Base-by-base conservation (phyloP, 2,113 vertebrate species). In the Rhinopomastus cyanomelas region DNA sequence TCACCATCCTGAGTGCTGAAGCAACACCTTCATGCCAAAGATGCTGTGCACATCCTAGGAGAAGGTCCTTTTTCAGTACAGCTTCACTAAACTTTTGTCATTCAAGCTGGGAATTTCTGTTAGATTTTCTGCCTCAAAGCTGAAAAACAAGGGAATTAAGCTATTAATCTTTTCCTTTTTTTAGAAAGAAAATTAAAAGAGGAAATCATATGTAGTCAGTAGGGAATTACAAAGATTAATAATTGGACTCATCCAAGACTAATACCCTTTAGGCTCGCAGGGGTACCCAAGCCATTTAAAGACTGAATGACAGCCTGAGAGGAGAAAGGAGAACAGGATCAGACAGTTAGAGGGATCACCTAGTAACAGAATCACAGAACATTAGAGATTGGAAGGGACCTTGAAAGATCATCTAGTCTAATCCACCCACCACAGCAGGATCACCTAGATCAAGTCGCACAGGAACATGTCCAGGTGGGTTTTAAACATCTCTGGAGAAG, bases 81-180 rank as follows among this genome's bases (percentile, higher is more conserved):
- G 9, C 17, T 56, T 51, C 51, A 23, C 71, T 77, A 69, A 89
- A 77, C 12, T 52, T 76, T 8, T 26, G 62, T 76, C 59, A 76
- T 62, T 61, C 51, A 27, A 27, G 27, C 32, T 80, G 74, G 79
- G 87, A 87, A 48, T 18, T 61, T 79, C 34, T 74, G 55, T 52
- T 69, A 69, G 22, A 56, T 77, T 89, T 89, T 76, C 55, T 92
- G 75, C 85, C 81, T 89, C 18, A 3, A n/a, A 90, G 75, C 39
- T 77, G 62, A 51, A 76, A 89, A 86, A 90, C 64, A 88, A 81
- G 61, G 34, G 48, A 34, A 72, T 79, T 69, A 74, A 79, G 25
- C 52, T 61, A n/a, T 59, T 66, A 18, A 77, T 76, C 60, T 82
- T 11, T 53, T 82, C 60, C 82, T 11, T 53, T 82, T 86, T 49